These are phyloP conservation scores for Apostichopus leukothele DNA, from an alignment of 53 echinoderm and acorn worm species.

Conservation along the genomic window DNA sequence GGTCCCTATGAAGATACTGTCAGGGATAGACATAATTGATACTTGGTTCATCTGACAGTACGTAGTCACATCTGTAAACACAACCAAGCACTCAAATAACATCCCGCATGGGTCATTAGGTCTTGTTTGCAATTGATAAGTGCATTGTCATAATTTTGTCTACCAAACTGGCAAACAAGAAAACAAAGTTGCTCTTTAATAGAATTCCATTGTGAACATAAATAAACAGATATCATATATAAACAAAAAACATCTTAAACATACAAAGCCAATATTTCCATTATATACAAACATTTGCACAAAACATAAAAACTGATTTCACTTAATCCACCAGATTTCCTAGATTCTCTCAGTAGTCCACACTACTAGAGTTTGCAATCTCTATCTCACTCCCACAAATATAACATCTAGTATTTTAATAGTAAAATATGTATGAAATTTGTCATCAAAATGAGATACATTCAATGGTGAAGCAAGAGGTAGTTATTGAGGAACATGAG, in stretches of 20 bases:
- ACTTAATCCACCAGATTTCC: not conserved
- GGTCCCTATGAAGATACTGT: too few relatives aligned
- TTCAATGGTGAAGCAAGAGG: not conserved
- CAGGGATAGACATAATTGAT: too few relatives aligned
- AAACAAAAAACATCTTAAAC: slow-evolving; percentile 15
- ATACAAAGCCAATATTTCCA: slow-evolving; percentile 27
- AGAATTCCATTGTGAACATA: not conserved
- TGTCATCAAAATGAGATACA: not conserved
- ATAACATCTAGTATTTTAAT: not conserved
- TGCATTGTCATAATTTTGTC: too few relatives aligned
- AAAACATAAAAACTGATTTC: not conserved
- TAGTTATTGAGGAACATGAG: not conserved
- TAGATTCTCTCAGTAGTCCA: too few relatives aligned
- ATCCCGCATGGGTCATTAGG: too few relatives aligned
- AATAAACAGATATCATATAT: not conserved
- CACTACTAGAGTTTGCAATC: too few relatives aligned
- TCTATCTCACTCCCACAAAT: not conserved
- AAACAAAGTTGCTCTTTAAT: not conserved
- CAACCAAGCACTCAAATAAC: too few relatives aligned
- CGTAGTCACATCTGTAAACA: too few relatives aligned
- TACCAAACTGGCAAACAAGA: too few relatives aligned
- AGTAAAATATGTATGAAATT: not conserved
- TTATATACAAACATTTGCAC: slow-evolving; percentile 39
- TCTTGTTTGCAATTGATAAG: too few relatives aligned
- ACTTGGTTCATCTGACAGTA: too few relatives aligned